Percentiles rank a stretch among this genome's conserved stretches.
Evolutionary conservation across 2,113 vertebrate species (phyloP).

Genomic region (Petaurus breviceps): DNA sequence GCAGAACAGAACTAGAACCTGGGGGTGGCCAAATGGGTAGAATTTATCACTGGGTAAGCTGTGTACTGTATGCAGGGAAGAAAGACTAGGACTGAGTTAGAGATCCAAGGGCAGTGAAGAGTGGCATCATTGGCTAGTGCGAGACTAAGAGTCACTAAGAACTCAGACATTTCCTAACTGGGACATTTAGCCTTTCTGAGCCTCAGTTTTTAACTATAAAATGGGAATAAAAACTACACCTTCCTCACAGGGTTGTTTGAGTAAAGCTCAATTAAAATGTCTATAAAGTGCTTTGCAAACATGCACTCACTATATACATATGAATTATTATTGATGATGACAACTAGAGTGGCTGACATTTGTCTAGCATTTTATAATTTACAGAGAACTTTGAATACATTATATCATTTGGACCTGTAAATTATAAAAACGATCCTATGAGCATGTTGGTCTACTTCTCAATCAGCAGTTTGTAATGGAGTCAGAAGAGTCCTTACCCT

Average conservation of each 20-base stretch:
- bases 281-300: neutral
- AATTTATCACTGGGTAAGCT: neutral
- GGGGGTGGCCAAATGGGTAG: neutral
- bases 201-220: neutral
- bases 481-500: neutral
- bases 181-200: neutral
- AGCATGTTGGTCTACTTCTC: neutral
- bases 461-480: neutral
- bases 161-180: neutral
- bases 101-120: neutral
- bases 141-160: neutral
- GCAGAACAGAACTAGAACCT: neutral
- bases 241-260: neutral
- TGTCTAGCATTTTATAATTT: neutral
- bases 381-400: neutral
- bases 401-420: neutral
- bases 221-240: neutral
- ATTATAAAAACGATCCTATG: neutral
- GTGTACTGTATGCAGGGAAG: neutral
- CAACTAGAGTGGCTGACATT: neutral
- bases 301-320: neutral
- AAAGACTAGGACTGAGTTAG: neutral
- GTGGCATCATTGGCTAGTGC: neutral
- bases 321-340: neutral
- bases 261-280: neutral